Evolutionary conservation across 2,888 invertebrate genomes (phyloP), one percentile per base, ranked within the genome.

Genomic region (Lomographa bimaculata): DNA sequence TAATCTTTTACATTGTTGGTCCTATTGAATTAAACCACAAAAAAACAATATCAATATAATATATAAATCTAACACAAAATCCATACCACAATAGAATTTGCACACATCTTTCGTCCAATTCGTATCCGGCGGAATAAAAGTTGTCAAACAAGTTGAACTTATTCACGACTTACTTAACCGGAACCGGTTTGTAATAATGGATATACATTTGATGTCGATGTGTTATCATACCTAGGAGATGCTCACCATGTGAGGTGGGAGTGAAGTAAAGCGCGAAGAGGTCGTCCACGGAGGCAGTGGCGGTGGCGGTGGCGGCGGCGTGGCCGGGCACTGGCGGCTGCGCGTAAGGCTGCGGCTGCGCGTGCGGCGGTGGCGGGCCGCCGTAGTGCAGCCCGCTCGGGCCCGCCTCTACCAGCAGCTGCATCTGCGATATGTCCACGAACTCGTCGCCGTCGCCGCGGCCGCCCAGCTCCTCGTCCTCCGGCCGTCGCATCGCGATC

Each of bases 341-440:
- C 57, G 76, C 61, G 60, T 77, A 83, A 46, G 82, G 85, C 66
- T 81, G 82, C 33, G 81, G 87, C 69, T 81, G 82, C 66, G 85
- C 82, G 49, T 71, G 80, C 69, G 86, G 86, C 69, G 86, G 82
- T 62, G 79, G 76, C 41, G 87, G 86, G 46, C 86, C 86, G 45
- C 79, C 84, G 70, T 85, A 81, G 75, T 73, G 89, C 81, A 71
- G 79, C 61, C 74, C 90, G 79, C 73, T 90, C 73, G 71, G 90
- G 75, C 85, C 86, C 69, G 86, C 84, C 75, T 94, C 89, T 60
- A 94, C 89, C 61, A 94, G 82, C 75, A 94, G 92, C 68, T 94
- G 94, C 76, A 95, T 95, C 76, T 95, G 95, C 40, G 95, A 91
- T 64, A 95, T 95, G 83, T 95, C 95, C 76, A 95, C 95, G 84